Percentiles rank a stretch among this genome's conserved stretches.
Conservation (phyloP, 2,797 vertebrate genomes). For the Tokudaia muenninki region DNA sequence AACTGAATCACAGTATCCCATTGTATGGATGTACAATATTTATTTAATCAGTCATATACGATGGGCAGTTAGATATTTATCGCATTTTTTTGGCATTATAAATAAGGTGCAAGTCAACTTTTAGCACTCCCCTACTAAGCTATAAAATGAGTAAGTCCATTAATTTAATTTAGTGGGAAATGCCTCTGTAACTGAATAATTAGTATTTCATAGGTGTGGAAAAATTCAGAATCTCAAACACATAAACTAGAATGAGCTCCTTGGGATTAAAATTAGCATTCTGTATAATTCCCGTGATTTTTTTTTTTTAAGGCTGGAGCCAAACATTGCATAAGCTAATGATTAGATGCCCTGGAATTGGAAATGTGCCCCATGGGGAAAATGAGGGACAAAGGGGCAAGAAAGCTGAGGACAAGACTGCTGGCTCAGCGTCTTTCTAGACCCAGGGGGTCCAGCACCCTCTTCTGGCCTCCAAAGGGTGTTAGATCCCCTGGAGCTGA, state of each 20-base stretch:
- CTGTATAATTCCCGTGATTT: constrained; percentile 22
- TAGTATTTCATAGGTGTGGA: constrained; percentile 81
- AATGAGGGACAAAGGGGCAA: constrained; percentile 43
- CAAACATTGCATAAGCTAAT: constrained; percentile 86
- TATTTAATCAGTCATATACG: constrained; percentile 68
- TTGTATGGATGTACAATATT: constrained; percentile 37
- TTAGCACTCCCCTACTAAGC: constrained; percentile 79
- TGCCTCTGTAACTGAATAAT: constrained; percentile 81
- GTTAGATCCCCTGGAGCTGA: background rate
- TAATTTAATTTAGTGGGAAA: constrained; percentile 84
- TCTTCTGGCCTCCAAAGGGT: background rate
- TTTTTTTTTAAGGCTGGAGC: background rate
- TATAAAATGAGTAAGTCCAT: constrained; percentile 82
- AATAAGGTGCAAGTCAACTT: constrained; percentile 71
- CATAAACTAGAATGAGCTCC: constrained; percentile 79
- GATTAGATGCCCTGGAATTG: constrained; percentile 70
- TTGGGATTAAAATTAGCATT: constrained; percentile 82
- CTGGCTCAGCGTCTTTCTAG: background rate
- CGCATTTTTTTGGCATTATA: constrained; percentile 73
- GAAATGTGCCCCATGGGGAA: constrained; percentile 60
- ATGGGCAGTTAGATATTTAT: constrained; percentile 72
- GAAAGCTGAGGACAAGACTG: background rate
- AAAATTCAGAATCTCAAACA: constrained; percentile 81
- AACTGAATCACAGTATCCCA: constrained; percentile 51
- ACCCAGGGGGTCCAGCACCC: background rate